Percentiles rank a stretch among this genome's conserved stretches.
phyloP scores from a whole-genome alignment of 2,888 invertebrate genomes.

The Drosophila robusta region DNA sequence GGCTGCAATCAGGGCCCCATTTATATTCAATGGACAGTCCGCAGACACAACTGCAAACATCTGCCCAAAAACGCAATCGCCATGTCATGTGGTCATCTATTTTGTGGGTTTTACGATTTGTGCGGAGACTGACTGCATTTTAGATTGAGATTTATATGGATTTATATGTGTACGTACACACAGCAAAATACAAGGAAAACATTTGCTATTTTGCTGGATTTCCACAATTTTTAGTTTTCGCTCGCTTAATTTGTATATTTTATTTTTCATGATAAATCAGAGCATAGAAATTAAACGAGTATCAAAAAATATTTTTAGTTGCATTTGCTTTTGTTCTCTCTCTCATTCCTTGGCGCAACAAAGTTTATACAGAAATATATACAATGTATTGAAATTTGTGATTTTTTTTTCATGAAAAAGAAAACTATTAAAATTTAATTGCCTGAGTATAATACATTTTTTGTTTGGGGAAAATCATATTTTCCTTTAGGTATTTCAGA shows the following conservation, averaged over 20 bases:
- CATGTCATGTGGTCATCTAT: slow-evolving; percentile 37
- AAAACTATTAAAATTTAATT: no score
- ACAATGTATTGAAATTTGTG: no score
- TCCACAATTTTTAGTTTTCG: slow-evolving; percentile 20
- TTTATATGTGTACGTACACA: slow-evolving; percentile 25
- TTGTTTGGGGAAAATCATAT: neutral
- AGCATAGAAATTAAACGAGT: neutral
- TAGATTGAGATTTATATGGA: slow-evolving; percentile 70
- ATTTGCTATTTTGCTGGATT: slow-evolving; percentile 3
- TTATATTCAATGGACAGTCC: slow-evolving; percentile 35
- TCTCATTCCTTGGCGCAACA: no score
- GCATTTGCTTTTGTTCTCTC: neutral
- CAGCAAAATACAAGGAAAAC: neutral
- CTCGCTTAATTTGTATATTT: slow-evolving; percentile 2
- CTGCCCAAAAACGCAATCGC: slow-evolving; percentile 19
- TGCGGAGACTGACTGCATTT: slow-evolving; percentile 60
- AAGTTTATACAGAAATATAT: no score
- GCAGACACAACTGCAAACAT: slow-evolving; percentile 27
- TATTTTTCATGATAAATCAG: slow-evolving; percentile 2
- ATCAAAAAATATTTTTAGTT: slow-evolving; percentile 17
- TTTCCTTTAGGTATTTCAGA: no score
- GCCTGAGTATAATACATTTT: no score
- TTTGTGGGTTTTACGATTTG: slow-evolving; percentile 36
- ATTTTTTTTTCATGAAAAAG: no score
- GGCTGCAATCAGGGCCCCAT: slow-evolving; percentile 53